Percentiles rank a stretch among this genome's conserved stretches.
These are phyloP conservation scores for Merops nubicus DNA, from an alignment of 2,113 vertebrate species.

Conservation along the genomic window DNA sequence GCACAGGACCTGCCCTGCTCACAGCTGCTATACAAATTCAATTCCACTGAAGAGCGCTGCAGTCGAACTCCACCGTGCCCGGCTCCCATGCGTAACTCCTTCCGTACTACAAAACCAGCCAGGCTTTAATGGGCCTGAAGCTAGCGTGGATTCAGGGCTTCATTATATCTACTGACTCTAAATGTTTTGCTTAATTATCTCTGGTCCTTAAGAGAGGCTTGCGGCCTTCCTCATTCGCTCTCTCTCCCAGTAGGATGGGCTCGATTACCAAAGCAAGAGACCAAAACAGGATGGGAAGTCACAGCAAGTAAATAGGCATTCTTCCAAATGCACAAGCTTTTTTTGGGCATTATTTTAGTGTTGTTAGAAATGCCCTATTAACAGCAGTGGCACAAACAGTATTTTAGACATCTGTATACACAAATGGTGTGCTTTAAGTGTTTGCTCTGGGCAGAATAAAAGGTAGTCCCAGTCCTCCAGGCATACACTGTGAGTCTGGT, in stretches of 20 bases:
- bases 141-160: slow-evolving; percentile 17
- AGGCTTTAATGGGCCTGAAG: slow-evolving; percentile 15
- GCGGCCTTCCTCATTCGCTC: background rate
- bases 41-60: background rate
- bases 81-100: slow-evolving; percentile 22
- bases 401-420: background rate
- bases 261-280: background rate
- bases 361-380: background rate
- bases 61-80: background rate
- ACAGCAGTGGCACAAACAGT: background rate
- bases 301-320: background rate
- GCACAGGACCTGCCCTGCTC: background rate
- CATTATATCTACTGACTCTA: slow-evolving; percentile 20
- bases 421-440: background rate
- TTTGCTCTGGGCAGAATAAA: background rate
- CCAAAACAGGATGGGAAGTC: background rate
- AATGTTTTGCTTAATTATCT: slow-evolving; percentile 60
- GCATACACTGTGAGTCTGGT: background rate
- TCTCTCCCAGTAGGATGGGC: background rate
- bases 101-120: slow-evolving; percentile 2
- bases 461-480: background rate
- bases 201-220: slow-evolving; percentile 12
- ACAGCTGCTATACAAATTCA: slow-evolving; percentile 52
- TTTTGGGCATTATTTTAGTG: background rate
- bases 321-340: background rate